Conservation (phyloP, 2,797 vertebrate genomes). For the Columba guinea region DNA sequence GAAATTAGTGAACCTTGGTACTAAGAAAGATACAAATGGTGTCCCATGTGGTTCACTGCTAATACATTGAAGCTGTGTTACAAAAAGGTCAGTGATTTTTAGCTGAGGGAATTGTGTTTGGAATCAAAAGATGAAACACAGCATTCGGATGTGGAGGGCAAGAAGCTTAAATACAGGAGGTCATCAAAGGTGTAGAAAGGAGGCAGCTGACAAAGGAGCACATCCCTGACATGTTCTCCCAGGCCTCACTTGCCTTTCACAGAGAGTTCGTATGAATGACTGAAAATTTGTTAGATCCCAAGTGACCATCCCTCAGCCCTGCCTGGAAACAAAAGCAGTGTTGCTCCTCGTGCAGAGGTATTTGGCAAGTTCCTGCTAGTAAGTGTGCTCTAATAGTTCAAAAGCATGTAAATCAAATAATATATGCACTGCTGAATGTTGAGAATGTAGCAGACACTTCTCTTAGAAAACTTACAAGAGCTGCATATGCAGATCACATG, state of each 20-base stretch:
- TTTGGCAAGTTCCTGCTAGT: neutral
- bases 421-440: neutral
- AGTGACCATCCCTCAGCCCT: neutral
- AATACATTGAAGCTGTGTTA: neutral
- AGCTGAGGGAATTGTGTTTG: neutral
- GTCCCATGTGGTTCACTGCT: neutral
- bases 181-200: neutral
- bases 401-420: neutral
- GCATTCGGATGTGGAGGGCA: neutral
- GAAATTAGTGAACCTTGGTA: neutral
- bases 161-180: neutral
- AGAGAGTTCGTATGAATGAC: rapidly evolving
- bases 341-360: neutral
- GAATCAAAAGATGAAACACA: neutral
- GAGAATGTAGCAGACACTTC: neutral
- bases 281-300: neutral
- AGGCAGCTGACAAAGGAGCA: neutral
- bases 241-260: neutral
- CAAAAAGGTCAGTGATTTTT: neutral
- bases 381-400: neutral
- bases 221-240: neutral
- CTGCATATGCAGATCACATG: neutral
- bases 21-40: neutral
- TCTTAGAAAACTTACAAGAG: neutral
- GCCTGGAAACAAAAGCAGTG: neutral